Conservation (phyloP, 2,113 vertebrate genomes). For the Anoura caudifer region DNA sequence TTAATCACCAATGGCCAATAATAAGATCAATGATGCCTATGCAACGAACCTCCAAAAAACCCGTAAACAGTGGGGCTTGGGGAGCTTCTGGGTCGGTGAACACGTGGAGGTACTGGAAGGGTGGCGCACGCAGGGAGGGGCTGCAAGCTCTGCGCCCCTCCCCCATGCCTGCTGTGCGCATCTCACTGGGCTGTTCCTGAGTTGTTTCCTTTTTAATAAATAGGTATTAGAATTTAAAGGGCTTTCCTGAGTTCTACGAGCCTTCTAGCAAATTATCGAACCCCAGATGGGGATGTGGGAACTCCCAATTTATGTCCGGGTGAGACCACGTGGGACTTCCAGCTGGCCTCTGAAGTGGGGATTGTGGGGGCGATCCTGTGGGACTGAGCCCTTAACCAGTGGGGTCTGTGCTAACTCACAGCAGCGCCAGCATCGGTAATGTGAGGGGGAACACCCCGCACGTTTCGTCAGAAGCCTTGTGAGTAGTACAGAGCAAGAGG, state of each 20-base stretch:
- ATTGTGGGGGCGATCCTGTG: no score
- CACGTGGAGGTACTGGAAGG: neutral
- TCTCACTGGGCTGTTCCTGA: neutral
- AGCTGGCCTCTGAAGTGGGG: neutral
- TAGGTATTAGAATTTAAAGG: neutral
- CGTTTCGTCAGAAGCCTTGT: neutral
- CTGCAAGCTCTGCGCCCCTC: neutral
- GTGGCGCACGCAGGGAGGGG: neutral
- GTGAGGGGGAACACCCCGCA: neutral
- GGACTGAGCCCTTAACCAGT: no score
- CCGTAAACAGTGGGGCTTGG: neutral
- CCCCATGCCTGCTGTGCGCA: no score
- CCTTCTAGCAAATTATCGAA: neutral
- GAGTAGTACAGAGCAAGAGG: neutral
- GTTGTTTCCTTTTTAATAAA: neutral
- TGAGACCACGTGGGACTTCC: neutral
- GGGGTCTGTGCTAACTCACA: neutral
- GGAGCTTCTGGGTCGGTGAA: neutral
- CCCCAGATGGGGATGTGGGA: neutral
- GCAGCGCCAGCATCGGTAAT: neutral
- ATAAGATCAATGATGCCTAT: neutral
- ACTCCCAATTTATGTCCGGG: neutral
- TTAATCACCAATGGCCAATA: neutral
- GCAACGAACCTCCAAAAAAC: neutral
- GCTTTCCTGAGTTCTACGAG: neutral